Conservation (phyloP, 2,888 invertebrate genomes). For the Alentia gelatinosa region DNA sequence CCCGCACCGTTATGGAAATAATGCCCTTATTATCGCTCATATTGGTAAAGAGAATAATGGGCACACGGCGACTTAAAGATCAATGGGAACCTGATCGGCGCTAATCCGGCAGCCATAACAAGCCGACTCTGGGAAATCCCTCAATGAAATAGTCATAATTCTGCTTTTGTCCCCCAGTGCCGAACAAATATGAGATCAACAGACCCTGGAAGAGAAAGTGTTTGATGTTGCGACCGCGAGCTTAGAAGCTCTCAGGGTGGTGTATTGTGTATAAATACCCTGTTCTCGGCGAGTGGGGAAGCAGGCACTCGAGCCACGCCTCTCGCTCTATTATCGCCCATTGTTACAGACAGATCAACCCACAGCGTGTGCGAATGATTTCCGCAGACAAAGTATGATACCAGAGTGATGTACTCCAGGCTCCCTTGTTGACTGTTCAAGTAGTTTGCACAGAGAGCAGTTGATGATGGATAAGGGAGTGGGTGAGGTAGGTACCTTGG, state of each 20-base stretch:
- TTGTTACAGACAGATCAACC: not conserved
- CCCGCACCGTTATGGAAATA: not conserved
- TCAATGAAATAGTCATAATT: conserved; percentile 43
- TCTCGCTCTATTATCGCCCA: not conserved
- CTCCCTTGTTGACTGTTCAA: no score
- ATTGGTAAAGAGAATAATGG: conserved; percentile 42
- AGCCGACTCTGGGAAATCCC: not conserved
- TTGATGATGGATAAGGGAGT: no score
- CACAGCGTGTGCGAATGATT: no score
- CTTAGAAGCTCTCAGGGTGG: conserved; percentile 12
- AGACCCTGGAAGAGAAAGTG: not conserved
- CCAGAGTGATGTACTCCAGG: no score
- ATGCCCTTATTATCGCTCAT: conserved; percentile 51
- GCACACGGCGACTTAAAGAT: conserved; percentile 20
- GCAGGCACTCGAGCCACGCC: not conserved
- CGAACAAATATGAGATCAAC: not conserved
- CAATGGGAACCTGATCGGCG: conserved; percentile 33
- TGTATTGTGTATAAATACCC: not conserved
- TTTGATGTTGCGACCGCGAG: conserved; percentile 5
- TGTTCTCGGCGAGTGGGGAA: not conserved
- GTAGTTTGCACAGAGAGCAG: no score
- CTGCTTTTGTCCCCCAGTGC: not conserved
- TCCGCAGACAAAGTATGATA: no score
- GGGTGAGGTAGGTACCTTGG: no score
- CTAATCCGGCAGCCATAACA: conserved; percentile 32